These are phyloP conservation scores for Esox masquinongy DNA, from an alignment of 2,797 vertebrate species.

Conservation along the genomic window DNA sequence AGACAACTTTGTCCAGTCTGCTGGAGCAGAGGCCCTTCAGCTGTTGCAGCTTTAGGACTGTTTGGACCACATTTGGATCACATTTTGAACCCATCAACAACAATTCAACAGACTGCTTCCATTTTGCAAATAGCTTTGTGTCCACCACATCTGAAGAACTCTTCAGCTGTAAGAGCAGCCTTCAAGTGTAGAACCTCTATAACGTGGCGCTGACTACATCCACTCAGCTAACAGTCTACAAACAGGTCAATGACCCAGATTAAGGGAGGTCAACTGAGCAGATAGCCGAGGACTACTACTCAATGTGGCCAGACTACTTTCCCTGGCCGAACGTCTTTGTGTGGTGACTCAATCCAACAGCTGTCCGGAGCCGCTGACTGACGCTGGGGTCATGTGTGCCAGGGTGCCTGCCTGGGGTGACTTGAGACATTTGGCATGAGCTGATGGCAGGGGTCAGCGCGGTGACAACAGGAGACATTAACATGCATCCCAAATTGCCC, in stretches of 20 bases:
- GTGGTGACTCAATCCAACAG: conserved; percentile 64
- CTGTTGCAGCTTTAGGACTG: not conserved
- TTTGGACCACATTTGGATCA: not conserved
- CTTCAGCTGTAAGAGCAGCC: not conserved
- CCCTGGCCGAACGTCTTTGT: not conserved
- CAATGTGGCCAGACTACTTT: not conserved
- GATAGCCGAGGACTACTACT: not conserved
- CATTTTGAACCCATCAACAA: not conserved
- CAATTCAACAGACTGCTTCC: not conserved
- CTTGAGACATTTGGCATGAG: conserved; percentile 62
- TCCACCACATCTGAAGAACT: not conserved
- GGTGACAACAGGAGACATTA: conserved; percentile 9
- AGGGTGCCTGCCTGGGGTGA: conserved; percentile 60
- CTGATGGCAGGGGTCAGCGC: conserved; percentile 51
- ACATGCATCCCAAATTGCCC: no score
- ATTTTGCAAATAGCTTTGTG: not conserved
- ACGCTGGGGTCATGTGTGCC: conserved; percentile 56
- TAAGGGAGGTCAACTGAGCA: not conserved
- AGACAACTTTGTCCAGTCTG: not conserved
- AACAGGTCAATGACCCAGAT: not conserved
- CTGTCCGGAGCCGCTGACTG: conserved; percentile 64
- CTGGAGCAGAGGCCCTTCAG: not conserved
- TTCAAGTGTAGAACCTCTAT: not conserved
- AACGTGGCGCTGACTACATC: not conserved
- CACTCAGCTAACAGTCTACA: not conserved